Evolutionary conservation across 2,113 vertebrate genomes (phyloP), one percentile per base, ranked within the genome.

Genomic region (Lepus europaeus): DNA sequence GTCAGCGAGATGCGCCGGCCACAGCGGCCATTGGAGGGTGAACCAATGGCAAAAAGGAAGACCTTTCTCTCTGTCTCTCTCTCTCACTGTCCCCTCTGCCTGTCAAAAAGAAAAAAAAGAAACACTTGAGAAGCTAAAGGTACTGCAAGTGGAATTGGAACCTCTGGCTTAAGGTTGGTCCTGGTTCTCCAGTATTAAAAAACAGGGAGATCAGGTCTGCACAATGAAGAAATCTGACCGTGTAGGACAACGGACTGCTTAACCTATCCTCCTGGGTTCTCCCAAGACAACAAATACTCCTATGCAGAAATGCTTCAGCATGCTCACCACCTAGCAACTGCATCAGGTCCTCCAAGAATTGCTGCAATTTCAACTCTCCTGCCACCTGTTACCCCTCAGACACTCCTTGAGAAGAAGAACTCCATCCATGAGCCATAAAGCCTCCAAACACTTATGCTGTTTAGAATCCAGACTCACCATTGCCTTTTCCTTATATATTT

Each of bases 251-350:
- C 99, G 98, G 89, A 99, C 72, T 98, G 98, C 83, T 99, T 99
- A 0, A 99, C 99, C 4, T 99, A 99, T 74, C 99, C 99, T 8
- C 99, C 99, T 29, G 99, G 99, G 5, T 99, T 99, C 97, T 99
- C 99, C 14, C 99, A 99, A 0, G 99, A 99, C 33, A 99, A 99
- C 97, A 99, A 99, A 94, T 99, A 99, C 97, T 99, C 99, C 98
- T 6, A 51, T 99, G 95, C 99, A 99, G 98, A 99, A 99, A 95
- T 98, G 99, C 76, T 99, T 99, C 59, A 98, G 98, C 45, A 97
- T 99, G 13, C 98, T 99, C 87, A 98, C 99, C 89, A 99, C 99
- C 76, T 99, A 99, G 97, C 98, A 99, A 63, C 99, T 99, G 45
- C 98, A 97, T 33, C 98, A 99, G 4, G 73, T 99, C 23, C 97